A percentile compares a stretch with the other conserved stretches of the same genome.
Evolutionary conservation across 2,888 invertebrate genomes (phyloP).

Genomic region (Philereme vetulata): DNA sequence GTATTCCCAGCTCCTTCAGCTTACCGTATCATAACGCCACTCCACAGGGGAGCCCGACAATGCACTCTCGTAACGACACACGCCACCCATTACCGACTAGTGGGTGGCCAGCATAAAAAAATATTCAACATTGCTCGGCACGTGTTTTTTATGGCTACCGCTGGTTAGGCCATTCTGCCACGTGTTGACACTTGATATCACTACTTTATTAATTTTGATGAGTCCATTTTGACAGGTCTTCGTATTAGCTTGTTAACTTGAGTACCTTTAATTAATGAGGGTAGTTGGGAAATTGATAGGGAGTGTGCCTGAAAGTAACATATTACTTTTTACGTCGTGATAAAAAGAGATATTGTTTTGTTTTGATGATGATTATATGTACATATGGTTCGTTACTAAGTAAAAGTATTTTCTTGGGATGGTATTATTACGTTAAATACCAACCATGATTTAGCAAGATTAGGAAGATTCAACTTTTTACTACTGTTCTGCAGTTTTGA

Average conservation of each 20-base stretch:
- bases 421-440: no score
- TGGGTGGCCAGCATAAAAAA: slow-evolving; percentile 55
- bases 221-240: slow-evolving; percentile 54
- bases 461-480: no score
- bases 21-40: slow-evolving; percentile 23
- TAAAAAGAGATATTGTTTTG: slow-evolving; percentile 1
- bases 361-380: neutral
- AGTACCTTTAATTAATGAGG: slow-evolving; percentile 48
- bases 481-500: no score
- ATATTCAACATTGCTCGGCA: slow-evolving; percentile 36
- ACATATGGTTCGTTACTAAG: neutral
- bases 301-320: slow-evolving; percentile 10
- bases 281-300: slow-evolving; percentile 21
- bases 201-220: slow-evolving; percentile 74
- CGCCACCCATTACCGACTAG: slow-evolving; percentile 63
- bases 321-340: slow-evolving; percentile 12
- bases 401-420: neutral
- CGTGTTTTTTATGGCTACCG: slow-evolving; percentile 28
- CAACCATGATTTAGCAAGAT: no score
- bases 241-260: slow-evolving; percentile 65
- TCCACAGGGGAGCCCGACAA: slow-evolving; percentile 48
- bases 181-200: slow-evolving; percentile 73
- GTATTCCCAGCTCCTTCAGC: slow-evolving; percentile 20
- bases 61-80: slow-evolving; percentile 65
- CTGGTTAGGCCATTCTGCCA: slow-evolving; percentile 43